Evolutionary conservation across 1,140 invertebrate species (phyloP).

Genomic region (Musca vetustissima): DNA sequence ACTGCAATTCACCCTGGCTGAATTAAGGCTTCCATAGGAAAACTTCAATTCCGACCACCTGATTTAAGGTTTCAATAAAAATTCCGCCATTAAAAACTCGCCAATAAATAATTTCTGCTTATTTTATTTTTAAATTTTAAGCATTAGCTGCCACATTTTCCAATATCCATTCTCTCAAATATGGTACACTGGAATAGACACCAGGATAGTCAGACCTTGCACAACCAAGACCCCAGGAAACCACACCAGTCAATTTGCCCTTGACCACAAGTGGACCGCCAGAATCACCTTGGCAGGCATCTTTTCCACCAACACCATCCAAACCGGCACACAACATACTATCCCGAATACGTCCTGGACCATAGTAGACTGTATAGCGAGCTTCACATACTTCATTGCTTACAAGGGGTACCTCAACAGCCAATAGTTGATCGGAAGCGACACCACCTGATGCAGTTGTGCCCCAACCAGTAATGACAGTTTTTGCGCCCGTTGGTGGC

Average conservation of each 20-base stretch:
- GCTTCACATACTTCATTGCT: slow-evolving; percentile 31
- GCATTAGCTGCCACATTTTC: slow-evolving; percentile 13
- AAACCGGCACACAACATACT: slow-evolving; percentile 57
- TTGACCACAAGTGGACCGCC: slow-evolving; percentile 57
- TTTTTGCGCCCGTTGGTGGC: slow-evolving; percentile 1
- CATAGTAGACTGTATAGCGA: slow-evolving; percentile 25
- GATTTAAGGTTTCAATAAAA: no score
- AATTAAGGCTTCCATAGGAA: no score
- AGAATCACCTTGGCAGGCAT: slow-evolving; percentile 55
- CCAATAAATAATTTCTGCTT: no score
- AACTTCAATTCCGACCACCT: no score
- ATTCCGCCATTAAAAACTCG: no score
- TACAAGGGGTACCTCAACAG: slow-evolving; percentile 3
- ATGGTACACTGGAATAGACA: slow-evolving; percentile 63
- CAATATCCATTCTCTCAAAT: slow-evolving; percentile 41
- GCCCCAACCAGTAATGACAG: slow-evolving; percentile 24
- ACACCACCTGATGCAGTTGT: not conserved
- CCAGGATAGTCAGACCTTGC: slow-evolving; percentile 57
- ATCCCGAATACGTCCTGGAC: slow-evolving; percentile 33
- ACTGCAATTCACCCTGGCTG: no score
- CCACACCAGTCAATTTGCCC: slow-evolving; percentile 58
- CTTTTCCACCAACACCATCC: slow-evolving; percentile 22
- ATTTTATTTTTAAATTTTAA: no score
- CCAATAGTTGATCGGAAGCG: not conserved
- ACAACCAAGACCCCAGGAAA: slow-evolving; percentile 63